Conservation (phyloP, 2,797 vertebrate genomes). For the Nannoperca australis region DNA sequence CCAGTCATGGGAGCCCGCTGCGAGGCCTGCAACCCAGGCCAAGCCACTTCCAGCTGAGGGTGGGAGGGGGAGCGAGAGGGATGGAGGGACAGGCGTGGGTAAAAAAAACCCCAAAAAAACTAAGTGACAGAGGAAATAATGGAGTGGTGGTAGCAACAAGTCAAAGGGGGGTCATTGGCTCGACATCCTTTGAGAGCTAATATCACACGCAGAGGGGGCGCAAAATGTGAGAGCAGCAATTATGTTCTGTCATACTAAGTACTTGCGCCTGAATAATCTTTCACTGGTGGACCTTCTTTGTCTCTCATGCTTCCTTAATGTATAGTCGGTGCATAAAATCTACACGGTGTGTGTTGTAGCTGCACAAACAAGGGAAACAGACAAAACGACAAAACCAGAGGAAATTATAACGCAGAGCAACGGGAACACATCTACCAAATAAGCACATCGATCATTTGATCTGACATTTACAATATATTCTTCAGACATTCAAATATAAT, state of each 20-base stretch:
- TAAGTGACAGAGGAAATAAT: conserved; percentile 36
- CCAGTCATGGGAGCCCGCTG: conserved; percentile 68
- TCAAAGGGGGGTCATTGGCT: conserved; percentile 33
- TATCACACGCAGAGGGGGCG: background rate
- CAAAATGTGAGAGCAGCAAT: conserved; percentile 10
- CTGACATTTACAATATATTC: too few relatives aligned
- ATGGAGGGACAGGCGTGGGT: background rate
- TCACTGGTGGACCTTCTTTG: background rate
- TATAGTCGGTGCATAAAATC: conserved; percentile 3
- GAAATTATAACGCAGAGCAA: too few relatives aligned
- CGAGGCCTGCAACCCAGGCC: conserved; percentile 55
- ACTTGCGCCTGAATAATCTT: conserved; percentile 1
- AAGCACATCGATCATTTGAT: too few relatives aligned
- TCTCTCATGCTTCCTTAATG: background rate
- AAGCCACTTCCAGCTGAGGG: conserved; percentile 59
- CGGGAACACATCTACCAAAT: too few relatives aligned
- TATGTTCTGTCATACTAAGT: conserved; percentile 11
- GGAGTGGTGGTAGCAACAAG: conserved; percentile 51
- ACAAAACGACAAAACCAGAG: too few relatives aligned
- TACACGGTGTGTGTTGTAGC: background rate
- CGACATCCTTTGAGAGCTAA: conserved; percentile 7
- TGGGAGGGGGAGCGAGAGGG: background rate
- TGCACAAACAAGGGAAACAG: too few relatives aligned
- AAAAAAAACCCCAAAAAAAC: background rate
- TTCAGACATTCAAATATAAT: too few relatives aligned